Evolutionary conservation across 2,888 invertebrate species (phyloP).

Genomic region (Eremobia ochroleuca): DNA sequence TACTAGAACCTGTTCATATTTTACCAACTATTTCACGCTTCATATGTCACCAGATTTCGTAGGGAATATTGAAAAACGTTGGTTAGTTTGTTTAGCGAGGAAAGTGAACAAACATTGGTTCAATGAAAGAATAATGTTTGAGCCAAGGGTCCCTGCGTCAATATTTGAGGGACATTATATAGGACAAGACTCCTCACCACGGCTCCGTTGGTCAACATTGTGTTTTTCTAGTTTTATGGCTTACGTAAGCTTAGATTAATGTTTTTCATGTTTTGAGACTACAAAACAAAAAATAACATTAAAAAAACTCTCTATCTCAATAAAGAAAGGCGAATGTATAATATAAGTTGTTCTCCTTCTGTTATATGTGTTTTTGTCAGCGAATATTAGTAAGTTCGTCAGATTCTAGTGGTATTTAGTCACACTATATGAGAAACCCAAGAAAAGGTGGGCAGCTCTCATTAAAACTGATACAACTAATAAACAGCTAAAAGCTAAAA

Average conservation of each 20-base stretch:
- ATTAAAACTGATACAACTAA: background rate
- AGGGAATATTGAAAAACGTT: constrained; percentile 51
- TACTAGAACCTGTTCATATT: constrained; percentile 16
- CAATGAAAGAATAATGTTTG: constrained; percentile 68
- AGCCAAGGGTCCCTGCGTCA: constrained; percentile 57
- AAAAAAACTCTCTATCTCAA: background rate
- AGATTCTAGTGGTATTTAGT: background rate
- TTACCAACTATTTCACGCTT: constrained; percentile 44
- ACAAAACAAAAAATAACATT: background rate
- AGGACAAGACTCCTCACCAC: constrained; percentile 44
- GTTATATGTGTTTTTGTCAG: background rate
- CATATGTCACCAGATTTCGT: constrained; percentile 39
- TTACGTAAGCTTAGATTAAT: constrained; percentile 7
- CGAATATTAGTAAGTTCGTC: background rate
- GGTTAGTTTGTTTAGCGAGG: constrained; percentile 55
- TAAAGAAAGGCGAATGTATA: background rate
- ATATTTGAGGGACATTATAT: constrained; percentile 63
- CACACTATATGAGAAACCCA: background rate
- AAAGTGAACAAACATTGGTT: constrained; percentile 62
- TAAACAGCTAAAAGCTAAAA: background rate
- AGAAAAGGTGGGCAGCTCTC: background rate
- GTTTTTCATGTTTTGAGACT: background rate
- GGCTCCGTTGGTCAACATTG: constrained; percentile 39
- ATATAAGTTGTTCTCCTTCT: background rate
- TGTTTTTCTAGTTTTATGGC: constrained; percentile 48